These are phyloP conservation scores for Syrrhaptes paradoxus DNA, from an alignment of 2,113 vertebrate species.

Conservation along the genomic window DNA sequence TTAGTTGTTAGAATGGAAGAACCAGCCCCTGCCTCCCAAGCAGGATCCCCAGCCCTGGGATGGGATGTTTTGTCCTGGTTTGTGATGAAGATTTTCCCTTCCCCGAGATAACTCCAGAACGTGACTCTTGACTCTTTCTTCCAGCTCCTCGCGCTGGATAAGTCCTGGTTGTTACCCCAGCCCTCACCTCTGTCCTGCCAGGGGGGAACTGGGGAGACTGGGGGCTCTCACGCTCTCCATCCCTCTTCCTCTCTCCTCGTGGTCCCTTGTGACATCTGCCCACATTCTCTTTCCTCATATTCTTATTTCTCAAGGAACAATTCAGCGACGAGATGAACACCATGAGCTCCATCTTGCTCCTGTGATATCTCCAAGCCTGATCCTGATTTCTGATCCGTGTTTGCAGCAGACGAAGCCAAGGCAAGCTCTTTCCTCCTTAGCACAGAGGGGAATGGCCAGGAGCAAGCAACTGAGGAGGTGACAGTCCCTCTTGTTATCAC, in stretches of 20 bases:
- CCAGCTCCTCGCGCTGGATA: neutral
- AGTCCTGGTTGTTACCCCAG: neutral
- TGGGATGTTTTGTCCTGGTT: neutral
- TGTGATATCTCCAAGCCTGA: neutral
- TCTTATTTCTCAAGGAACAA: neutral
- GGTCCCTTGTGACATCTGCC: neutral
- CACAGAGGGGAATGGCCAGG: neutral
- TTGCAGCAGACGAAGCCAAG: neutral
- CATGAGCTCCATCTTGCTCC: neutral
- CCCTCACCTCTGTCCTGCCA: neutral
- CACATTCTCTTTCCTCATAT: neutral
- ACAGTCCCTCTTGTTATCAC: neutral
- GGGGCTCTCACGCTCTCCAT: neutral
- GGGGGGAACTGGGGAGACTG: too few species aligned
- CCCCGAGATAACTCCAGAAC: neutral
- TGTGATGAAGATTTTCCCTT: neutral
- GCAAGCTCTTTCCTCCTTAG: too few species aligned
- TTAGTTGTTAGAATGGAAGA: neutral
- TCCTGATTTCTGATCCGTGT: neutral
- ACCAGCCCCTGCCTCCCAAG: neutral
- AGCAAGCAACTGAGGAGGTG: neutral
- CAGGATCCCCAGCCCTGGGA: neutral
- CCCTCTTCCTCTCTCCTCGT: fast-evolving
- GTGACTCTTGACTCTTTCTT: neutral
- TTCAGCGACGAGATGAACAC: fast-evolving